Percentiles rank a stretch among this genome's conserved stretches.
Conservation (phyloP, 2,888 invertebrate species). For the Chymomyza amoena region DNA sequence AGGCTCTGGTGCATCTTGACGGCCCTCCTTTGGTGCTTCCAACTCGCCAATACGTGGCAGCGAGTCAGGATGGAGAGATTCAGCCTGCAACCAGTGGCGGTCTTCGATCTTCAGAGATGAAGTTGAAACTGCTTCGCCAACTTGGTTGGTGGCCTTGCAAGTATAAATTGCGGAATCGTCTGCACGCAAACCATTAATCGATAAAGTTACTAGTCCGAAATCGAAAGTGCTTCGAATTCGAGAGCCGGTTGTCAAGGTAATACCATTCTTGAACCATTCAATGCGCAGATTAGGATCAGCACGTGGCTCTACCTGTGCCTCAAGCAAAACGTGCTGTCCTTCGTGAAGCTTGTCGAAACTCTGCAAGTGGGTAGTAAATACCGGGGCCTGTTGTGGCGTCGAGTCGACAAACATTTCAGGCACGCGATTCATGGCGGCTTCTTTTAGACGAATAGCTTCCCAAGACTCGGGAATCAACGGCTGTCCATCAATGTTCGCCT, state of each 20-base stretch:
- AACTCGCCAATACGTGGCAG: conserved; percentile 91
- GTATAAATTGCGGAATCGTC: conserved; percentile 98
- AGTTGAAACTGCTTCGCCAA: conserved; percentile 96
- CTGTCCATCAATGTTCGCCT: conserved; percentile 89
- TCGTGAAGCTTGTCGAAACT: conserved; percentile 90
- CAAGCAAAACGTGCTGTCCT: conserved; percentile 91
- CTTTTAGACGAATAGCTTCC: conserved; percentile 94
- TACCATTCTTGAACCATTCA: conserved; percentile 96
- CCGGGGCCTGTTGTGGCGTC: conserved; percentile 93
- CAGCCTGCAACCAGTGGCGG: conserved; percentile 91
- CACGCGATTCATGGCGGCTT: conserved; percentile 94
- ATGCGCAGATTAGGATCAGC: conserved; percentile 92
- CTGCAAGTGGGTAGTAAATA: conserved; percentile 95
- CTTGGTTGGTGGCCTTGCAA: conserved; percentile 94
- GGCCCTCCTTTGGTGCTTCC: conserved; percentile 87
- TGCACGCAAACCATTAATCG: conserved; percentile 90
- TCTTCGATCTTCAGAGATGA: conserved; percentile 93
- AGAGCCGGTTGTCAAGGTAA: conserved; percentile 90
- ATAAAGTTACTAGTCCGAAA: conserved; percentile 96
- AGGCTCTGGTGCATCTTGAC: conserved; percentile 86
- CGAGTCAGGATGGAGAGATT: conserved; percentile 93
- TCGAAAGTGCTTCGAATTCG: conserved; percentile 96
- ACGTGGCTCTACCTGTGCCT: conserved; percentile 94
- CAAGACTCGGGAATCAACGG: conserved; percentile 93
- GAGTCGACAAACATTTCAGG: conserved; percentile 93